Evolutionary conservation across 2,888 invertebrate species (phyloP).

Genomic region (Rhabditophanes sp.): DNA sequence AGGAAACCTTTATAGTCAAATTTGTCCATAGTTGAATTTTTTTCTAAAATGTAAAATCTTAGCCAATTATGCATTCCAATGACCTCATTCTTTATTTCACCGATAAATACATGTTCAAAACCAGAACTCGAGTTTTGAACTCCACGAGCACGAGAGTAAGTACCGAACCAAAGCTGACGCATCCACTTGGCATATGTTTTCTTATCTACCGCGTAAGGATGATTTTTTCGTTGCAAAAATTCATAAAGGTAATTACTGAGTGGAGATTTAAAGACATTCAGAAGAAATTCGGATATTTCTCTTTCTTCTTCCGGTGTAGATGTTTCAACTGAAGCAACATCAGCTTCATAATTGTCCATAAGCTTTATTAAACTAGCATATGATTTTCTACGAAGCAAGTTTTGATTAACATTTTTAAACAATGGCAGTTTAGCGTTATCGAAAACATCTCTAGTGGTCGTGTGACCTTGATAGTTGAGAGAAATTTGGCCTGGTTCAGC

Average conservation of each 20-base stretch:
- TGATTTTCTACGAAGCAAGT: conserved; percentile 48
- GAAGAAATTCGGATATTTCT: conserved; percentile 11
- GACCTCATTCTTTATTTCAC: conserved; percentile 61
- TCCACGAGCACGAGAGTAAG: conserved; percentile 60
- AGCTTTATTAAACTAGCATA: conserved; percentile 60
- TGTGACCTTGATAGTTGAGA: conserved; percentile 35
- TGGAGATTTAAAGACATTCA: conserved; percentile 14
- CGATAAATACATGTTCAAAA: conserved; percentile 78
- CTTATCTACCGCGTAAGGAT: conserved; percentile 24
- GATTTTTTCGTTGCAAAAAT: conserved; percentile 11
- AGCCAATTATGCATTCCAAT: conserved; percentile 68
- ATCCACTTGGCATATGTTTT: conserved; percentile 41
- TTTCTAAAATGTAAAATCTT: conserved; percentile 64
- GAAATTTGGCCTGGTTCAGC: conserved; percentile 18
- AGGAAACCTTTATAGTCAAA: conserved; percentile 40
- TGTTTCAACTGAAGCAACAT: conserved; percentile 6
- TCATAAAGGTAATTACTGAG: conserved; percentile 16
- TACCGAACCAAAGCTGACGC: conserved; percentile 51
- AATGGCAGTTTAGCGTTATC: conserved; percentile 25
- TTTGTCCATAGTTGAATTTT: conserved; percentile 8
- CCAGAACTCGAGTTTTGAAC: conserved; percentile 71
- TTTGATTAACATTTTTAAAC: conserved; percentile 9
- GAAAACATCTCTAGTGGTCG: conserved; percentile 20
- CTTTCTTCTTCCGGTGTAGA: conserved; percentile 31
- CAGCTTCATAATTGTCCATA: conserved; percentile 65